Conservation (phyloP, 2,888 invertebrate genomes). For the Carterocephalus palaemon region DNA sequence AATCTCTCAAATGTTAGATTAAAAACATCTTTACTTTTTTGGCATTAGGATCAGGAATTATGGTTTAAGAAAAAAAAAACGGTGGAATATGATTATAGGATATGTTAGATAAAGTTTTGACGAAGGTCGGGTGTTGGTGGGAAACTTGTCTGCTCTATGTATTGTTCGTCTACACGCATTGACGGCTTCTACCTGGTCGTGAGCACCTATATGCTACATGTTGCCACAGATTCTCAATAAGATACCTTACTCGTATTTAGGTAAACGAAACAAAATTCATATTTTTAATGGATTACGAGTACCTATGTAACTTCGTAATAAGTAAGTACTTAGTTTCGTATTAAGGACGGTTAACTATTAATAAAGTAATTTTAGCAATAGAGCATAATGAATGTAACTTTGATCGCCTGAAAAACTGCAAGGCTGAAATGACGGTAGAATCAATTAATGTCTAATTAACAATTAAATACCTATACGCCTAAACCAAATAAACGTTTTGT, state of each 20-base stretch:
- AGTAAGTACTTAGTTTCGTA: no score
- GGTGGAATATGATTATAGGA: constrained; percentile 69
- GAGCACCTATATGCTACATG: constrained; percentile 27
- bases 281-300: no score
- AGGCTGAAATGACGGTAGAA: no score
- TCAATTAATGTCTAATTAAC: constrained; percentile 12
- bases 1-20: constrained; percentile 77
- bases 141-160: constrained; percentile 45
- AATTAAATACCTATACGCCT: constrained; percentile 15
- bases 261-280: no score
- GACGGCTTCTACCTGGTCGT: constrained; percentile 32
- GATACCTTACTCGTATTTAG: no score
- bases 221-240: constrained; percentile 30
- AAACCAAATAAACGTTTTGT: constrained; percentile 24
- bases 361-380: no score
- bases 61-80: constrained; percentile 45
- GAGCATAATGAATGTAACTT: no score
- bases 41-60: constrained; percentile 74
- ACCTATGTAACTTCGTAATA: no score
- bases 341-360: no score
- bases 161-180: constrained; percentile 31
- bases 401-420: no score
- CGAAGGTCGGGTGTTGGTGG: constrained; percentile 61
- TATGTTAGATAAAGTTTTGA: constrained; percentile 74
- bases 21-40: constrained; percentile 75